Evolutionary conservation across 2,797 vertebrate species (phyloP), one percentile per base, ranked within the genome.

Genomic region (Decapterus maruadsi): DNA sequence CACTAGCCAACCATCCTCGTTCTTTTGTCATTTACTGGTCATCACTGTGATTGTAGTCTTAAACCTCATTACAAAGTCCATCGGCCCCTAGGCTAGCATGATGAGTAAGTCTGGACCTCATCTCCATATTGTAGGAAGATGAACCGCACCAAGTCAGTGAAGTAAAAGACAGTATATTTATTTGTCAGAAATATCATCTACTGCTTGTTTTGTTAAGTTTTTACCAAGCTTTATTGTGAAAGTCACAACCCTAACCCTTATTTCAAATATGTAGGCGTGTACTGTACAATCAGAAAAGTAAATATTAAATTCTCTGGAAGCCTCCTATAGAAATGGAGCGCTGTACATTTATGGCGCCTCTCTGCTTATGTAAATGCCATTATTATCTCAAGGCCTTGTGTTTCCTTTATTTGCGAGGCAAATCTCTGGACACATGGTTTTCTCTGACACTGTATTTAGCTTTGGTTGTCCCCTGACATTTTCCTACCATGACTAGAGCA

Each of bases 341-440:
- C 55, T 72, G 29, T 26, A 55, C n/a, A 26, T 82, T 85, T 66
- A 77, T 67, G 67, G 60, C 51, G 42, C 54, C 75, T 65, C 53
- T 77, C 60, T 83, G 63, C 57, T 82, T 76, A 89, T 86, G 78
- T 83, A 89, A 89, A 92, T 84, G 71, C 50, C 20, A 0, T 64
- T 50, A 17, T 4, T 82, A 82, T 90, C 72, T 77, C 40, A 11
- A 70, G 72, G 68, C 65, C 54, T 58, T 12, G 20, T 62, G 46
- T 65, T 76, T 70, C n/a, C 26, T 67, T 72, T 75, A 84, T 88
- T 91, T 90, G 77, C 81, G 40, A 51, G 43, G 55, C 71, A 81
- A 87, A 90, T 90, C 75, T 77, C 14, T 68, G 34, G 76, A 61
- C 59, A 46, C 57, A 6, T 75, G 48, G 6, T 29, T 84, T 75